Evolutionary conservation across 2,888 invertebrate species (phyloP).

Genomic region (Cataglyphis livida): DNA sequence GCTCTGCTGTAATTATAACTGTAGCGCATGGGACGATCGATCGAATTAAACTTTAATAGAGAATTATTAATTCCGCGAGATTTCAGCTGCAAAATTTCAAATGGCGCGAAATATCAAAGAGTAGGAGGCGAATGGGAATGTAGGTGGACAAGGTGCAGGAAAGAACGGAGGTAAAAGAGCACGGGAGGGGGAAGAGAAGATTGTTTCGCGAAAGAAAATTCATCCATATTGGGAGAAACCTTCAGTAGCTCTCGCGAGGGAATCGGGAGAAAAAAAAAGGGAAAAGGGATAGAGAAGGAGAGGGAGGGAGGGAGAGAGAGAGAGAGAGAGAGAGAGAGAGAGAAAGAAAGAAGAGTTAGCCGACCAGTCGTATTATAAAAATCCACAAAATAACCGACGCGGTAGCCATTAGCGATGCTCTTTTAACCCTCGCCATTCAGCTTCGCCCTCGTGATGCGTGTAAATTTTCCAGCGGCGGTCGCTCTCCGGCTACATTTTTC

Average conservation of each 20-base stretch:
- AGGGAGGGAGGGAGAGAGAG: constrained; percentile 19
- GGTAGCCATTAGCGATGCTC: constrained; percentile 85
- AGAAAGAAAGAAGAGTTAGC: constrained; percentile 58
- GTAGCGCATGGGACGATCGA: constrained; percentile 51
- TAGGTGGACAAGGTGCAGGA: not conserved
- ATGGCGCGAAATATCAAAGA: constrained; percentile 32
- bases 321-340: constrained; percentile 50
- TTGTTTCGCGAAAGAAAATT: constrained; percentile 65
- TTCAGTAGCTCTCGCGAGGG: constrained; percentile 1
- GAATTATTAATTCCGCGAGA: constrained; percentile 52
- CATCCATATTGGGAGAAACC: constrained; percentile 64
- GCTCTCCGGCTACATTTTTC: constrained; percentile 84
- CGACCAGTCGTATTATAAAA: constrained; percentile 83
- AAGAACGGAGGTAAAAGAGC: not conserved
- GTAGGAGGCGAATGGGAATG: constrained; percentile 26
- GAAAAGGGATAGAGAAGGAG: not conserved
- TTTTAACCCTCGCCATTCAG: constrained; percentile 85
- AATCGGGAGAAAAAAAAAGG: not conserved
- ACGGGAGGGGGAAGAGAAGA: not conserved
- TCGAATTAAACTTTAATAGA: constrained; percentile 55
- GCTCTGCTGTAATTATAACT: constrained; percentile 52
- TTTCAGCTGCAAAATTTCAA: constrained; percentile 56
- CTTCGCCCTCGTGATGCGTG: constrained; percentile 84
- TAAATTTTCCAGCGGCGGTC: constrained; percentile 85
- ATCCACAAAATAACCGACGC: constrained; percentile 86